Evolutionary conservation across 2,888 invertebrate genomes (phyloP).

Genomic region (Coleophora flavipennella): DNA sequence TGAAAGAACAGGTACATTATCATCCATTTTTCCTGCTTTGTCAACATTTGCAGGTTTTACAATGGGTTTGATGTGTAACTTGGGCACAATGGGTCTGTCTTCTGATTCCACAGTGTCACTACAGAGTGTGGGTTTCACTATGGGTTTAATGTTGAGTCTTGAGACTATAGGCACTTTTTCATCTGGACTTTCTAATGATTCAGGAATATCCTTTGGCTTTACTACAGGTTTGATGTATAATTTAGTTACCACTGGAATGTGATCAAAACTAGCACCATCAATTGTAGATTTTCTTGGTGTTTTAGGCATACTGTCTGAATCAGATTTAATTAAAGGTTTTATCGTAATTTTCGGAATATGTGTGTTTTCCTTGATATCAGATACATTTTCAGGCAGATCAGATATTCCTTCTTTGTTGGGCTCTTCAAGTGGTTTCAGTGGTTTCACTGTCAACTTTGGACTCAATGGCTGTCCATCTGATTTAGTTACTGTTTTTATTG

Average conservation of each 20-base stretch:
- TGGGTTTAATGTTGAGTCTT: slow-evolving; percentile 70
- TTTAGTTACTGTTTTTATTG: slow-evolving; percentile 55
- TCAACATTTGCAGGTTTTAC: slow-evolving; percentile 31
- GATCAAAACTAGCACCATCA: slow-evolving; percentile 40
- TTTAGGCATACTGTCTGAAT: slow-evolving; percentile 31
- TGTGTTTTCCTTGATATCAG: slow-evolving; percentile 43
- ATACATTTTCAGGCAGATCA: slow-evolving; percentile 18
- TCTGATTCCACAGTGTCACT: slow-evolving; percentile 29
- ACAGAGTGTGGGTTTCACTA: slow-evolving; percentile 17
- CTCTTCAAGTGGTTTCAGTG: slow-evolving; percentile 49
- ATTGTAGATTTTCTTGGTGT: slow-evolving; percentile 31
- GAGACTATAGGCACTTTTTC: slow-evolving; percentile 66
- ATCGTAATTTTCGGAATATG: slow-evolving; percentile 74
- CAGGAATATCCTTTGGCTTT: slow-evolving; percentile 48
- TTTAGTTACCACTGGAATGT: slow-evolving; percentile 57
- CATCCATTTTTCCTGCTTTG: slow-evolving; percentile 24
- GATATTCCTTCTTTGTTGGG: slow-evolving; percentile 26
- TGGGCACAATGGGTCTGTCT: slow-evolving; percentile 39
- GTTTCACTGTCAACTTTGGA: slow-evolving; percentile 66
- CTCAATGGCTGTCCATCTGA: slow-evolving; percentile 52
- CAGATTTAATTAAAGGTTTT: slow-evolving; percentile 56
- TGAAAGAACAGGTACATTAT: slow-evolving; percentile 50
- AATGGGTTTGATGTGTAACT: slow-evolving; percentile 49
- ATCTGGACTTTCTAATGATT: slow-evolving; percentile 39
- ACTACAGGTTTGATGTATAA: slow-evolving; percentile 63